These are phyloP conservation scores for Drosophila phalerata DNA, from an alignment of 2,888 invertebrate genomes.

Conservation along the genomic window DNA sequence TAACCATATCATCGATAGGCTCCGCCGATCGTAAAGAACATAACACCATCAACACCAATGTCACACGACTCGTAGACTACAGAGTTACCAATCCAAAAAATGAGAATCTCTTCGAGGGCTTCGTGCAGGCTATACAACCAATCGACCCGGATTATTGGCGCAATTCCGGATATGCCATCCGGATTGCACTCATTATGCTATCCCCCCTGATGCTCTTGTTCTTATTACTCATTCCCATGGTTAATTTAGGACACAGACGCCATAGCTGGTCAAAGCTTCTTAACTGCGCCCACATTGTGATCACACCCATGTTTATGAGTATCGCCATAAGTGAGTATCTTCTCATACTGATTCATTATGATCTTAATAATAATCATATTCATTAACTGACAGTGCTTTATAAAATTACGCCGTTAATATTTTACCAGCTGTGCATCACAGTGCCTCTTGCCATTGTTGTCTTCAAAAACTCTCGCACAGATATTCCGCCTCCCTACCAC, in stretches of 20 bases:
- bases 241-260: neutral
- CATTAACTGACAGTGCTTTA: neutral
- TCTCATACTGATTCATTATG: neutral
- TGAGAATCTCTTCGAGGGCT: conserved; percentile 3
- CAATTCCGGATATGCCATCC: neutral
- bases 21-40: neutral
- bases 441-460: conserved; percentile 11
- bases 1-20: no score
- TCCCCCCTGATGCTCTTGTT: conserved; percentile 12
- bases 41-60: neutral
- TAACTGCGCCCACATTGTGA: conserved; percentile 20
- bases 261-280: conserved; percentile 34
- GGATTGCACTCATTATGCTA: neutral
- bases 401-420: neutral
- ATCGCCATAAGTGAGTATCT: conserved; percentile 1
- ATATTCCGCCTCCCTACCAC: conserved; percentile 23
- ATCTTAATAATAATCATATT: neutral
- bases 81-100: conserved; percentile 1
- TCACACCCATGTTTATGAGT: conserved; percentile 15
- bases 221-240: conserved; percentile 23
- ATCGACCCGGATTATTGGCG: conserved; percentile 17
- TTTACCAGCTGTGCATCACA: conserved; percentile 4
- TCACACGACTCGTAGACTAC: conserved; percentile 15
- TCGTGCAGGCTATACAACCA: conserved; percentile 16
- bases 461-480: conserved; percentile 16